Conservation (phyloP, 2,888 invertebrate genomes). For the Ctenicera cuprea region DNA sequence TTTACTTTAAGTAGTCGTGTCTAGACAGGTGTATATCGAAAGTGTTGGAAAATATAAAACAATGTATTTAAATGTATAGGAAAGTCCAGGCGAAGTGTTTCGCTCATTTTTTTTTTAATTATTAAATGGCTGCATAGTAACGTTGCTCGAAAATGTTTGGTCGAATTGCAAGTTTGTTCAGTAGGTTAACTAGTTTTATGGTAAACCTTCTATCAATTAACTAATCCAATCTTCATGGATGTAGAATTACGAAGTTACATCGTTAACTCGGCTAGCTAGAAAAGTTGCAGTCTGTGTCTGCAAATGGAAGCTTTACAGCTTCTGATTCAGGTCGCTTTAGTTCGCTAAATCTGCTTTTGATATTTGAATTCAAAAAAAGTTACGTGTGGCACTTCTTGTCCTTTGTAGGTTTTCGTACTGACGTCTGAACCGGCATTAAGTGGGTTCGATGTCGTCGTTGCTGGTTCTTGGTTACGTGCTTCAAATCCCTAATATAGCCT, state of each 20-base stretch:
- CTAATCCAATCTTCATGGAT: constrained; percentile 4
- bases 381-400: constrained; percentile 2
- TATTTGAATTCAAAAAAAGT: constrained; percentile 20
- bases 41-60: too few relatives aligned
- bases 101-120: too few relatives aligned
- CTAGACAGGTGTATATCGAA: too few relatives aligned
- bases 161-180: too few relatives aligned
- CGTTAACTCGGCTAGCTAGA: neutral
- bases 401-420: constrained; percentile 13
- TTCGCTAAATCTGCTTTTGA: neutral
- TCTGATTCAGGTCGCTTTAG: neutral
- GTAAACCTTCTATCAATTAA: neutral
- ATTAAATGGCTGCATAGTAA: too few relatives aligned
- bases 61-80: too few relatives aligned
- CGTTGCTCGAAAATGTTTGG: too few relatives aligned
- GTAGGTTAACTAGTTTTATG: too few relatives aligned
- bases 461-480: constrained; percentile 32
- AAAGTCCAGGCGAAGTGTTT: too few relatives aligned
- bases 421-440: constrained; percentile 23
- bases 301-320: neutral
- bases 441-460: constrained; percentile 31
- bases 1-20: too few relatives aligned
- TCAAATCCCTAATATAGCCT: constrained; percentile 21
- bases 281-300: neutral
- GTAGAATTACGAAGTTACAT: constrained; percentile 2